Evolutionary conservation across 2,113 vertebrate genomes (phyloP).

Genomic region (Sylvietta virens): DNA sequence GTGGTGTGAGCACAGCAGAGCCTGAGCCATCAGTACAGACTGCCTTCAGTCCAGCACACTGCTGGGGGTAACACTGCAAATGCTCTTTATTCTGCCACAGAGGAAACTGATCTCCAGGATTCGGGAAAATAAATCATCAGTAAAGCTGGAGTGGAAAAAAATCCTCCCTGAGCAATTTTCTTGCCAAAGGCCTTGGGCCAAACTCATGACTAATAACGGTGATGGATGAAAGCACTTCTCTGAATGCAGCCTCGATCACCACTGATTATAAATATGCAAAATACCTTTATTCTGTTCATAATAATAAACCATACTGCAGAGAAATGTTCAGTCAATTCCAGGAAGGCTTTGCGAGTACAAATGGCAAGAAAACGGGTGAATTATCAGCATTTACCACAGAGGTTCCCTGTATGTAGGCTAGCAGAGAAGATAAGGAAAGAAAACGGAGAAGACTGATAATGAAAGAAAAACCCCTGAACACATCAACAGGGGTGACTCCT

Average conservation of each 20-base stretch:
- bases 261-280: conserved; percentile 26
- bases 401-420: not conserved
- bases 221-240: not conserved
- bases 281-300: conserved; percentile 11
- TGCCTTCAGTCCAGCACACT: not conserved
- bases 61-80: not conserved
- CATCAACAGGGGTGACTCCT: not conserved
- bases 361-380: not conserved
- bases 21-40: not conserved
- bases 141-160: not conserved
- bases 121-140: not conserved
- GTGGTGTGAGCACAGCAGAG: not conserved
- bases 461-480: not conserved
- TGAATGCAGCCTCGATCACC: not conserved
- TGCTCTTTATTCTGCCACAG: not conserved
- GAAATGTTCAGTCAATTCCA: not conserved
- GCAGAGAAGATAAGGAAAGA: not conserved
- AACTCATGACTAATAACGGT: conserved; percentile 3
- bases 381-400: not conserved
- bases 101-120: not conserved
- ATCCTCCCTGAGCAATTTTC: not conserved
- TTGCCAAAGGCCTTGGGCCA: not conserved
- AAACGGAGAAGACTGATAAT: not conserved
- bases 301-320: not conserved
- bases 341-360: not conserved